Evolutionary conservation across 2,113 vertebrate species (phyloP), one percentile per base, ranked within the genome.

Genomic region (Saccopteryx leptura): DNA sequence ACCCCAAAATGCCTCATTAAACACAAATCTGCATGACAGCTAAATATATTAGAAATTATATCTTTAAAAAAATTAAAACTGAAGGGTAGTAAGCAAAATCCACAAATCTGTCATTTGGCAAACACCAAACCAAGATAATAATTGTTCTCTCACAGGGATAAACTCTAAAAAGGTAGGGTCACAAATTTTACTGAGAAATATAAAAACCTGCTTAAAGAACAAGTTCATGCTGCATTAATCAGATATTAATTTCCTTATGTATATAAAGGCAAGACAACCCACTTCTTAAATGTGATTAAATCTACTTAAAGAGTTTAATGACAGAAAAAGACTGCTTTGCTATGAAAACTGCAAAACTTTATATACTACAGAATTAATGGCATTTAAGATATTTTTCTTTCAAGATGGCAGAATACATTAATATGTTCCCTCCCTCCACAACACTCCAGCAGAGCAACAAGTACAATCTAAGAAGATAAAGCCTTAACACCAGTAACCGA

Each of bases 271-370:
- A 90, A 91, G 68, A 61, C 28, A 89, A 56, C 6, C 61, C 61
- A 52, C 52, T 88, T 90, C 69, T 65, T 72, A 92, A 78, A 56
- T 24, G n/a, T 31, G 90, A 93, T 24, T 28, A 94, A 79, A 24
- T 89, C 46, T 65, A 66, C 23, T 65, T 28, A 75, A 71, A 88
- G 39, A 92, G 14, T 82, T 95, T 52, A 90, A 56, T 31, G 23
- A 90, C 33, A 72, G 88, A 84, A 90, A 19, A 96, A 79, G 75
- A 91, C 0, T 7, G 0, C 24, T 69, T 71, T 72, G 58, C 46
- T 68, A 90, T n/a, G 60, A 86, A 96, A 87, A 50, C 18, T 92
- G 58, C 12, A 71, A 81, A 81, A 15, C 54, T 48, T 56, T 28
- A 80, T 26, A 74, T 58, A 50, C 19, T 33, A 9, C 60, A 63